Base-by-base conservation (phyloP, 1,140 invertebrate species). In the Calosoma granatense region DNA sequence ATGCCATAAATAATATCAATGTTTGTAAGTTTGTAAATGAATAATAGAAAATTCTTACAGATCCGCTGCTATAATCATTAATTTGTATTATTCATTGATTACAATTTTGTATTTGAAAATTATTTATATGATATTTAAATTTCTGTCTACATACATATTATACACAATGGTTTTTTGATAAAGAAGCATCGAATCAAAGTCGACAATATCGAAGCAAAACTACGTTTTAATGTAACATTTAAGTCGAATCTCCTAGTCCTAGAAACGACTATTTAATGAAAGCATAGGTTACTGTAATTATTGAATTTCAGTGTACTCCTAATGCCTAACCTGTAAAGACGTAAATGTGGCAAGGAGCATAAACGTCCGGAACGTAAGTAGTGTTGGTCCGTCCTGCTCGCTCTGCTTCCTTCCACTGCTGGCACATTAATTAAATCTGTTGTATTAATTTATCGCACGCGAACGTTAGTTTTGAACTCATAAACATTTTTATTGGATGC, bases 341-440 rank as follows among this genome's bases (percentile, higher is more conserved):
- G n/a, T 36, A 36, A 9, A 36, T 36, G n/a, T 36, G n/a, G 6
- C 6, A 9, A 36, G 6, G n/a, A 36, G 26, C 26, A 36, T n/a
- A n/a, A n/a, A n/a, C n/a, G n/a, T 36, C 6, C 26, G 26, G 6
- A 36, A 36, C 6, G 26, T n/a, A 36, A 36, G 26, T 36, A n/a
- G n/a, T n/a, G n/a, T n/a, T n/a, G n/a, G n/a, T n/a, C n/a, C n/a
- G n/a, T n/a, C n/a, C n/a, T n/a, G n/a, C n/a, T n/a, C n/a, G n/a
- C n/a, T n/a, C n/a, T n/a, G n/a, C n/a, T n/a, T n/a, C n/a, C n/a
- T n/a, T n/a, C n/a, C n/a, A n/a, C 26, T 36, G 26, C 26, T 9
- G 26, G 55, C 56, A 56, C 57, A 64, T 64, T 64, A 64, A 64
- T 64, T 64, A 64, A 64, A 64, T 64, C 63, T 64, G 61, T 62